Evolutionary conservation across 2,888 invertebrate species (phyloP).

Genomic region (Melieria omissa): DNA sequence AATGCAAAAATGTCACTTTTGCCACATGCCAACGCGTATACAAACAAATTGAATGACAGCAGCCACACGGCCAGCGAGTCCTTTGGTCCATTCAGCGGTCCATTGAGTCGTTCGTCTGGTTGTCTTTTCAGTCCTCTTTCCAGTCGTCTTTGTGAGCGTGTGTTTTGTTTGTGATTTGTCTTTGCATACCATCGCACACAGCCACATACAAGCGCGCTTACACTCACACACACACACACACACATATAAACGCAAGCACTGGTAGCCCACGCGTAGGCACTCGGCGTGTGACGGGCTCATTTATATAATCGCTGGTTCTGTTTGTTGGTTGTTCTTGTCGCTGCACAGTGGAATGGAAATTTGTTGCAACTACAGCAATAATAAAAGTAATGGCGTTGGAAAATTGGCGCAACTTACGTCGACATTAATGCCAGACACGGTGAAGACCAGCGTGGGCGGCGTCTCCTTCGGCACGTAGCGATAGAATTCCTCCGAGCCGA

Average conservation of each 20-base stretch:
- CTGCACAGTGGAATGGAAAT: conserved; percentile 17
- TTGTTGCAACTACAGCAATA: conserved; percentile 3
- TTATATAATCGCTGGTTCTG: neutral
- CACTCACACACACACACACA: neutral
- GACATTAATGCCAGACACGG: conserved; percentile 70
- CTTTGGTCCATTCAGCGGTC: no score
- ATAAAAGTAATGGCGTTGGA: conserved; percentile 10
- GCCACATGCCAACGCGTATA: no score
- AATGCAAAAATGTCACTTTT: no score
- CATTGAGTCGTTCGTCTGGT: neutral
- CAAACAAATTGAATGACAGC: no score
- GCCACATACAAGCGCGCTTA: neutral
- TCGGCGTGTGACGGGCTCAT: neutral
- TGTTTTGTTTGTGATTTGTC: conserved; percentile 6
- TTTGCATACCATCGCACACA: conserved; percentile 16
- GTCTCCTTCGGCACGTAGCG: conserved; percentile 72
- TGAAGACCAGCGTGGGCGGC: conserved; percentile 70
- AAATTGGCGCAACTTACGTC: conserved; percentile 69
- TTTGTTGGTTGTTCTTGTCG: conserved; percentile 11
- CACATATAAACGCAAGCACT: neutral
- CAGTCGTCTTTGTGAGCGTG: neutral
- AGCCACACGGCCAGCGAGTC: no score
- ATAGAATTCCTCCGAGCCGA: conserved; percentile 72
- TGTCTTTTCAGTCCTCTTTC: neutral
- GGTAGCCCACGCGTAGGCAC: neutral